A percentile compares a stretch with the other conserved stretches of the same genome.
Conservation (phyloP, 2,113 vertebrate genomes). For the Laterallus jamaicensis region DNA sequence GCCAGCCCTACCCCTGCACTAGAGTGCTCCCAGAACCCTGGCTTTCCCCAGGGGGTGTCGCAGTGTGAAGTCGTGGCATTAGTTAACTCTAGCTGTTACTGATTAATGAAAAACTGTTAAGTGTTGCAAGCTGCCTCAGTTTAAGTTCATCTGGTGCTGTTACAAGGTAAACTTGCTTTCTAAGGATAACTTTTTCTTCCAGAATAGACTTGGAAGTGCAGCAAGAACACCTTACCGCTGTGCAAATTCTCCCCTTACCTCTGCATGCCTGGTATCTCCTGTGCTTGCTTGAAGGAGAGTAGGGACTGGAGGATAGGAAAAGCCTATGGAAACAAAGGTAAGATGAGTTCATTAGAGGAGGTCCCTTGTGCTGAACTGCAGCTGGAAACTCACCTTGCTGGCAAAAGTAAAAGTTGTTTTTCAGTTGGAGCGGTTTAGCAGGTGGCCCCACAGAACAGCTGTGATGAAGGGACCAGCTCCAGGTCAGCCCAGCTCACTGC, state of each 20-base stretch:
- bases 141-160: neutral
- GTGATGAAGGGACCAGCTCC: neutral
- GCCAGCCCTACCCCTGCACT: neutral
- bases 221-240: neutral
- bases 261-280: neutral
- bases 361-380: neutral
- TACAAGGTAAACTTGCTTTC: neutral
- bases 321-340: neutral
- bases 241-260: neutral
- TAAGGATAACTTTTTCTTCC: neutral
- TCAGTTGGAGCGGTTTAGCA: neutral
- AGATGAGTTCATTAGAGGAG: neutral
- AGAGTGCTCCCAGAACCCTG: neutral
- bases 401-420: neutral
- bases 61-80: fast-evolving
- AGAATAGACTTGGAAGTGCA: neutral
- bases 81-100: neutral
- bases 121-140: neutral
- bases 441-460: neutral
- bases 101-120: neutral
- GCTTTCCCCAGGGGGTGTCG: neutral
- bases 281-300: neutral
- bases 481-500: neutral
- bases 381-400: neutral
- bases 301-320: conserved; percentile 1